Conservation (phyloP, 2,888 invertebrate species). For the Agonopterix heracliana region DNA sequence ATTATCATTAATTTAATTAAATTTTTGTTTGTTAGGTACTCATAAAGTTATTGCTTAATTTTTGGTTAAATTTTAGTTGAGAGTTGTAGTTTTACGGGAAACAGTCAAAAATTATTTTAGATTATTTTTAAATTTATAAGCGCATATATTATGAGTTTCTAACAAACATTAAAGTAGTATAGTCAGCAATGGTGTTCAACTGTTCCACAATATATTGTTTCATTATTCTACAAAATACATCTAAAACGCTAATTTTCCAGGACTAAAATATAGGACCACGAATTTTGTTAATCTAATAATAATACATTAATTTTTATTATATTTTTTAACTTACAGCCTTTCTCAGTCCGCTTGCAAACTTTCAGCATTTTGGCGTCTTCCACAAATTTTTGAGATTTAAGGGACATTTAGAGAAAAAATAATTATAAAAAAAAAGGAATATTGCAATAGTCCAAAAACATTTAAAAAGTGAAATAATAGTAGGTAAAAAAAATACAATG, state of each 20-base stretch:
- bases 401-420: conserved; percentile 8
- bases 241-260: conserved; percentile 23
- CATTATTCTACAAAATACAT: conserved; percentile 24
- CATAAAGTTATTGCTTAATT: not conserved
- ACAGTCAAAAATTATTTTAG: too few species aligned
- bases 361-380: conserved; percentile 25
- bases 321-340: conserved; percentile 42
- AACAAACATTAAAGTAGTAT: conserved; percentile 14
- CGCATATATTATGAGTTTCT: conserved; percentile 1
- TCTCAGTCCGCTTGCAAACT: conserved; percentile 49
- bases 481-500: not conserved
- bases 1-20: not conserved
- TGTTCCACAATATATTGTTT: conserved; percentile 14
- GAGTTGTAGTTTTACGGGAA: too few species aligned
- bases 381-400: conserved; percentile 9
- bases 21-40: too few species aligned
- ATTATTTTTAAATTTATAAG: too few species aligned
- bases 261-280: conserved; percentile 16
- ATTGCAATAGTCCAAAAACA: not conserved
- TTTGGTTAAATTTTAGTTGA: conserved; percentile 6
- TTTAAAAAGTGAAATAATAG: not conserved
- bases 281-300: not conserved
- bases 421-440: not conserved
- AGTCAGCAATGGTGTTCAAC: conserved; percentile 40
- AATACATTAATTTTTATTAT: conserved; percentile 13